A percentile compares a stretch with the other conserved stretches of the same genome.
Conservation (phyloP, 2,113 vertebrate species). For the Hippocampus comes region DNA sequence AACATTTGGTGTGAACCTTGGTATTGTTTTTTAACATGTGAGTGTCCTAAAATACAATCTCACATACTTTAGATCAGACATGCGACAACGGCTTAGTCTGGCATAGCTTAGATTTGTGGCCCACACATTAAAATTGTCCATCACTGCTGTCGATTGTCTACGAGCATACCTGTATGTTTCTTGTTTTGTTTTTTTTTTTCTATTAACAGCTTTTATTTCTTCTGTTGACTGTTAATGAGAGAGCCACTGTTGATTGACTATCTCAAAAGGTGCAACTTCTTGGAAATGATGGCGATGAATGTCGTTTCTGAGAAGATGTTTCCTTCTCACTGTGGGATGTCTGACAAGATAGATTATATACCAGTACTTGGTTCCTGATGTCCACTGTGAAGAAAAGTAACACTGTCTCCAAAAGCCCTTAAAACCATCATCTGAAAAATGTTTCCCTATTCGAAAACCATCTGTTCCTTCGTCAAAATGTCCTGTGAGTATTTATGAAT, state of each 20-base stretch:
- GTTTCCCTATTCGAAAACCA: conserved; percentile 68
- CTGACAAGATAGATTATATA: conserved; percentile 56
- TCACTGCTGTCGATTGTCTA: neutral
- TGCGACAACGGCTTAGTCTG: neutral
- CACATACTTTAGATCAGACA: neutral
- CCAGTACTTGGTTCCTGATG: conserved; percentile 48
- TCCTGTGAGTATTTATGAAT: conserved; percentile 69
- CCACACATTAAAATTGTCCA: neutral
- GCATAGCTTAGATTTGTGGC: neutral
- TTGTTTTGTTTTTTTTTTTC: neutral
- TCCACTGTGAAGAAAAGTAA: conserved; percentile 44
- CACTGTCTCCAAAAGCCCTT: conserved; percentile 42
- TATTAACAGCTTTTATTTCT: neutral
- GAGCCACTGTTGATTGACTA: conserved; percentile 8
- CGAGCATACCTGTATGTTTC: neutral
- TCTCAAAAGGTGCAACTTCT: conserved; percentile 13
- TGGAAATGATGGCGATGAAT: conserved; percentile 30
- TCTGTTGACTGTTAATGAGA: neutral
- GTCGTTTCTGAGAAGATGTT: conserved; percentile 1
- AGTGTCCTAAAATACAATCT: neutral
- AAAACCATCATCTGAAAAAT: conserved; percentile 67
- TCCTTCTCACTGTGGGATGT: conserved; percentile 38
- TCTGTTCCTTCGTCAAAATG: conserved; percentile 70
- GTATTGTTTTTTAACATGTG: neutral
- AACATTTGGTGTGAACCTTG: neutral